These are phyloP conservation scores for Natator depressus DNA, from an alignment of 2,113 vertebrate species.

Conservation along the genomic window DNA sequence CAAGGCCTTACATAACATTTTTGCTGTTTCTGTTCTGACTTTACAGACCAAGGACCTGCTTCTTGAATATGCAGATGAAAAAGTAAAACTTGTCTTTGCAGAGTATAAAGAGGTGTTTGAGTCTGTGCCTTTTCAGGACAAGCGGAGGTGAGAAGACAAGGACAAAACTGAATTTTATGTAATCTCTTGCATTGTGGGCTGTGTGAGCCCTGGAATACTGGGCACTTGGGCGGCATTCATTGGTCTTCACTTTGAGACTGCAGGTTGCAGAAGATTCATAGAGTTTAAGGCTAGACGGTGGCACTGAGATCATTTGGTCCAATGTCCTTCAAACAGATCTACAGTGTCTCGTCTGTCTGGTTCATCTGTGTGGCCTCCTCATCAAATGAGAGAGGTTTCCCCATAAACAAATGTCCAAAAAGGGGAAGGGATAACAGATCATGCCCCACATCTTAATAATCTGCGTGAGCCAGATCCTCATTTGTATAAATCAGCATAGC, in stretches of 20 bases:
- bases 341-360: rapidly evolving
- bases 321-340: not conserved
- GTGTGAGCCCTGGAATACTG: too few species aligned
- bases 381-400: not conserved
- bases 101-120: conserved; percentile 74
- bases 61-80: not conserved
- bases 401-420: not conserved
- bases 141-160: conserved; percentile 82
- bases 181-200: not conserved
- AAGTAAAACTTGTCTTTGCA: not conserved
- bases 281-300: not conserved
- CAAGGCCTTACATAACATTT: not conserved
- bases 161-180: not conserved
- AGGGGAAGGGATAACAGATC: not conserved
- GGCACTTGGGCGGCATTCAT: not conserved
- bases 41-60: conserved; percentile 15
- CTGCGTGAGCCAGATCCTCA: not conserved
- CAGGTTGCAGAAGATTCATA: not conserved
- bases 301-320: not conserved
- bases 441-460: not conserved
- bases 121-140: conserved; percentile 78
- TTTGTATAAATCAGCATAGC: rapidly evolving
- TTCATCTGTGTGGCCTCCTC: rapidly evolving
- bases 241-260: not conserved
- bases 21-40: not conserved